These are phyloP conservation scores for Agriopis marginaria DNA, from an alignment of 2,888 invertebrate species.

Conservation along the genomic window DNA sequence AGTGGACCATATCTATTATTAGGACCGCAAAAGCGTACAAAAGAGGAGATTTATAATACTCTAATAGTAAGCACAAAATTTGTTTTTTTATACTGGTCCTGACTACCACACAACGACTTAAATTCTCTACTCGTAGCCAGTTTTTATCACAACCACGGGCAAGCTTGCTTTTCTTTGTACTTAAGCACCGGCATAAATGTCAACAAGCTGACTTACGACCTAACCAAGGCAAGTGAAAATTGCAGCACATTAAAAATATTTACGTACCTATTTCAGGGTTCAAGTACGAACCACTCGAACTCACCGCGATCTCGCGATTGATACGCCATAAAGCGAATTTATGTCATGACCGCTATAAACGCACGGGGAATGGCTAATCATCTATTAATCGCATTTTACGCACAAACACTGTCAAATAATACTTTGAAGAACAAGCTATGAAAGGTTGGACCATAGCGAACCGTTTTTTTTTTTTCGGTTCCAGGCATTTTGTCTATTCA, in stretches of 20 bases:
- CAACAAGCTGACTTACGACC: slow-evolving; percentile 44
- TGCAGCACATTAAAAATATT: slow-evolving; percentile 41
- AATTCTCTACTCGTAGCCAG: slow-evolving; percentile 7
- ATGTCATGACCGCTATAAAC: slow-evolving; percentile 77
- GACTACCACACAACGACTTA: neutral
- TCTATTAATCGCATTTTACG: slow-evolving; percentile 82
- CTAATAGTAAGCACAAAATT: too few relatives aligned
- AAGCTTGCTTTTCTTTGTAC: slow-evolving; percentile 33
- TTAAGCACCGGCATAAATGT: slow-evolving; percentile 53
- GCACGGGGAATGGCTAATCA: slow-evolving; percentile 75
- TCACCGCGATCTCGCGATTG: slow-evolving; percentile 65
- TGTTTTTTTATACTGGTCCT: neutral
- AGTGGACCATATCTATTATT: too few relatives aligned
- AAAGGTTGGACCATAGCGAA: slow-evolving; percentile 66
- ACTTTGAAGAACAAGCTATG: slow-evolving; percentile 77
- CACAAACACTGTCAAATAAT: slow-evolving; percentile 81
- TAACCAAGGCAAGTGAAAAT: slow-evolving; percentile 45
- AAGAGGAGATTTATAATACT: too few relatives aligned
- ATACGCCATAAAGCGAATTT: slow-evolving; percentile 81
- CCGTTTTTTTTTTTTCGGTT: slow-evolving; percentile 22
- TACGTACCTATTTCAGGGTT: slow-evolving; percentile 32
- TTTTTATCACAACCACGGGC: slow-evolving; percentile 20
- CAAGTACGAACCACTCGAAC: slow-evolving; percentile 42
- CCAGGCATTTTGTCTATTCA: too few relatives aligned
- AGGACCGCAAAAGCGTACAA: too few relatives aligned